These are phyloP conservation scores for Poecile atricapillus DNA, from an alignment of 2,113 vertebrate species.

Conservation along the genomic window DNA sequence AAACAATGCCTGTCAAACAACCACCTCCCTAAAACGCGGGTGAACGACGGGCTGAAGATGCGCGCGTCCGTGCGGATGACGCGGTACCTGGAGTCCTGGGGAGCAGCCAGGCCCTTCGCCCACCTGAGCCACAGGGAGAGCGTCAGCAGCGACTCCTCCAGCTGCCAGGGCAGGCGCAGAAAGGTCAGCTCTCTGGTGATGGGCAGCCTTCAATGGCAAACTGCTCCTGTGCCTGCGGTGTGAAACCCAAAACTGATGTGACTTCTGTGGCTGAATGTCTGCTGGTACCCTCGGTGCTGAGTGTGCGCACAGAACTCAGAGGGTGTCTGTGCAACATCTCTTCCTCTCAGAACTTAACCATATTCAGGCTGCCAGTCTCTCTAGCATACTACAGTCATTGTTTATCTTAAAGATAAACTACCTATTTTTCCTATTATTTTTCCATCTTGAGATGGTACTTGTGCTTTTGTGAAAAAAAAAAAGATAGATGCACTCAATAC, in stretches of 20 bases:
- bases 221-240: fast-evolving
- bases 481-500: background rate
- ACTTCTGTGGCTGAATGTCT: background rate
- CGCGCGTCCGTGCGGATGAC: constrained; percentile 94
- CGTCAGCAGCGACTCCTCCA: constrained; percentile 77
- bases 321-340: background rate
- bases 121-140: constrained; percentile 91
- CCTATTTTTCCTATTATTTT: background rate
- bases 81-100: constrained; percentile 96
- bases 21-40: constrained; percentile 76
- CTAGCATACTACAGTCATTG: background rate
- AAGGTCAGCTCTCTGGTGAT: constrained; percentile 70
- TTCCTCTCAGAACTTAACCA: background rate
- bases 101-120: constrained; percentile 92
- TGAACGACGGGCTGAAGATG: constrained; percentile 91
- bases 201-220: background rate
- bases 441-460: background rate
- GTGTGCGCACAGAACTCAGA: background rate
- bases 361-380: background rate
- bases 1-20: constrained; percentile 78
- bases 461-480: background rate
- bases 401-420: background rate
- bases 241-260: background rate
- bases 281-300: background rate
- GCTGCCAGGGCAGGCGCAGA: constrained; percentile 73